Percentiles rank a stretch among this genome's conserved stretches.
Conservation (phyloP, 2,113 vertebrate genomes). For the Hippocampus mohnikei region DNA sequence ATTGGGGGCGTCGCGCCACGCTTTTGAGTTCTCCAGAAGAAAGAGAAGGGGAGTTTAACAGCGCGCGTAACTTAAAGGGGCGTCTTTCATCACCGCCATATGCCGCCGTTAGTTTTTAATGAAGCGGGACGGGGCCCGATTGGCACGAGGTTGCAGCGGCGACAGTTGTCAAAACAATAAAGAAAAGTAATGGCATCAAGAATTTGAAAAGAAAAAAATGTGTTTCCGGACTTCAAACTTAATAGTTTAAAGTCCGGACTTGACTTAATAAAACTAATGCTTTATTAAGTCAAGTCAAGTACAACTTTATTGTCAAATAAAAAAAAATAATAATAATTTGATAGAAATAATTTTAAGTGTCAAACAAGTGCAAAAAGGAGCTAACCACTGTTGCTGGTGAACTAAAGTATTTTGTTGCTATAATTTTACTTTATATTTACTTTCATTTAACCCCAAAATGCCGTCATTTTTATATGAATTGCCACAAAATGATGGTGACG, state of each 20-base stretch:
- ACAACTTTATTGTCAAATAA: no score
- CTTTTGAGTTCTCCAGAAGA: not conserved
- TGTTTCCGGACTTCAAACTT: not conserved
- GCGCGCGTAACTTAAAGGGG: constrained; percentile 32
- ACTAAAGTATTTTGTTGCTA: no score
- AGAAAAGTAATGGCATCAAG: constrained; percentile 9
- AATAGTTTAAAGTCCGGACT: no score
- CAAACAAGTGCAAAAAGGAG: not conserved
- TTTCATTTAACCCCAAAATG: not conserved
- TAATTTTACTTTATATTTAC: not conserved
- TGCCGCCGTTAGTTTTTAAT: constrained; percentile 43
- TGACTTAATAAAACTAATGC: no score
- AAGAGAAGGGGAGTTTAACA: not conserved
- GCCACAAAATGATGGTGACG: not conserved
- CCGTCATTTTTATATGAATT: not conserved
- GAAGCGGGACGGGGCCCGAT: constrained; percentile 42
- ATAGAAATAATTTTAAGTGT: no score
- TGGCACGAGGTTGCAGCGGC: constrained; percentile 30
- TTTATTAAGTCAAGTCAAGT: not conserved
- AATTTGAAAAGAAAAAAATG: constrained; percentile 35
- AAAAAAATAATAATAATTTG: not conserved
- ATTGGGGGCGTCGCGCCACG: not conserved
- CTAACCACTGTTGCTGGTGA: not conserved
- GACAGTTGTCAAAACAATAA: not conserved
- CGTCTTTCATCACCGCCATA: constrained; percentile 44